A percentile compares a stretch with the other conserved stretches of the same genome.
Evolutionary conservation across 2,797 vertebrate genomes (phyloP).

Genomic region (Geotrypetes seraphini): DNA sequence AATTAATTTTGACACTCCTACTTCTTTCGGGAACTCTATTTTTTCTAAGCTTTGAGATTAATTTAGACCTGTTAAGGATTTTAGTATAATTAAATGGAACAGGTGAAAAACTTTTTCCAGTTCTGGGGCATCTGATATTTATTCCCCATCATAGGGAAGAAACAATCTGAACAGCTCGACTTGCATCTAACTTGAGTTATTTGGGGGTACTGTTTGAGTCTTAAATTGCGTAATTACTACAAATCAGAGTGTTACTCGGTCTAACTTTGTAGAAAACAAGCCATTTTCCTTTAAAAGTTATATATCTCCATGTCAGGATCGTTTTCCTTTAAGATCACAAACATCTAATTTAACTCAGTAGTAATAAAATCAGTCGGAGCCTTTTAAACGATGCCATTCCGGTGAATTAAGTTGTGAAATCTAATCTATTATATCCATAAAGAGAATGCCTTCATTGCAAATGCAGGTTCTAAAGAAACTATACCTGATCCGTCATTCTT

Average conservation of each 20-base stretch:
- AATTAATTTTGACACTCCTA: constrained; percentile 15
- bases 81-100: constrained; percentile 11
- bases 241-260: constrained; percentile 1
- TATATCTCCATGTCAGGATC: constrained; percentile 43
- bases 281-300: constrained; percentile 31
- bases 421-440: constrained; percentile 44
- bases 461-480: constrained; percentile 37
- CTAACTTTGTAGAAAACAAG: constrained; percentile 1
- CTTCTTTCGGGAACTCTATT: constrained; percentile 8
- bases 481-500: constrained; percentile 25
- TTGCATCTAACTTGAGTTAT: no score
- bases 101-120: constrained; percentile 7
- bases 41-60: not conserved
- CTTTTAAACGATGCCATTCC: constrained; percentile 38
- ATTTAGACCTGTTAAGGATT: constrained; percentile 10
- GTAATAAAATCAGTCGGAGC: constrained; percentile 48
- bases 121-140: constrained; percentile 5
- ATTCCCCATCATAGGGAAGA: no score
- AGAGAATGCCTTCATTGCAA: constrained; percentile 44
- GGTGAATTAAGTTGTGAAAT: constrained; percentile 48
- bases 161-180: no score
- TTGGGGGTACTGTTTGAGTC: not conserved
- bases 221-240: not conserved
- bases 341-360: constrained; percentile 45
- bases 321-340: constrained; percentile 46